phyloP scores from a whole-genome alignment of 2,113 vertebrate genomes.

The Tympanuchus pallidicinctus region DNA sequence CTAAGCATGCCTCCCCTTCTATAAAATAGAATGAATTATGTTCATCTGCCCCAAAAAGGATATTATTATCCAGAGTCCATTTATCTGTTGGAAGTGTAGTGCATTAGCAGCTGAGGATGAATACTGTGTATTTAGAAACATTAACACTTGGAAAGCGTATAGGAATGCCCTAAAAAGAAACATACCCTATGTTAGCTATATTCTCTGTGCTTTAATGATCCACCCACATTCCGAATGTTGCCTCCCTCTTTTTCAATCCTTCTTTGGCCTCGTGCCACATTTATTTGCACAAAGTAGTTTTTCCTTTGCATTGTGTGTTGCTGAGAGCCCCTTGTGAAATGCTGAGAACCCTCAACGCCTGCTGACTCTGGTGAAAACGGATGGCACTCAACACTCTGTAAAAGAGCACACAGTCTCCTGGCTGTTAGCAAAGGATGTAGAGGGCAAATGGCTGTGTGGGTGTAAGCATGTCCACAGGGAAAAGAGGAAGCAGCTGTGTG shows the following conservation, averaged over 20 bases:
- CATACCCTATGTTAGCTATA: slow-evolving; percentile 56
- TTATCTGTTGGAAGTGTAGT: slow-evolving; percentile 5
- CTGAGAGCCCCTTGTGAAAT: slow-evolving; percentile 28
- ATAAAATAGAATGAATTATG: not conserved
- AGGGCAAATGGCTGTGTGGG: slow-evolving; percentile 64
- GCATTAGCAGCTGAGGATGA: not conserved
- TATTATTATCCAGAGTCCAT: not conserved
- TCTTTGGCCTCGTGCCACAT: not conserved
- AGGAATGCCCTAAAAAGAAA: slow-evolving; percentile 57
- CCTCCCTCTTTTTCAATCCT: slow-evolving; percentile 52
- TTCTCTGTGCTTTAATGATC: slow-evolving; percentile 58
- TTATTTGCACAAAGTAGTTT: not conserved
- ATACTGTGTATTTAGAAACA: slow-evolving; percentile 19
- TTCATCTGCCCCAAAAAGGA: not conserved
- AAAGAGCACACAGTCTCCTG: slow-evolving; percentile 2
- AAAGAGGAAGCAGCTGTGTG: slow-evolving; percentile 58
- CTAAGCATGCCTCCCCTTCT: not conserved
- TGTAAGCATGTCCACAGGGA: slow-evolving; percentile 48
- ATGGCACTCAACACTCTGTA: slow-evolving; percentile 38
- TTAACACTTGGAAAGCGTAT: slow-evolving; percentile 41
- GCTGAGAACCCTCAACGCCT: slow-evolving; percentile 22
- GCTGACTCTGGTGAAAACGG: slow-evolving; percentile 60
- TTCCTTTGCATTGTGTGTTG: slow-evolving; percentile 17
- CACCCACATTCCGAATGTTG: slow-evolving; percentile 58
- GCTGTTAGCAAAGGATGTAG: slow-evolving; percentile 51